Evolutionary conservation across 1,140 invertebrate species (phyloP).

Genomic region (Scaptodrosophila lebanonensis): DNA sequence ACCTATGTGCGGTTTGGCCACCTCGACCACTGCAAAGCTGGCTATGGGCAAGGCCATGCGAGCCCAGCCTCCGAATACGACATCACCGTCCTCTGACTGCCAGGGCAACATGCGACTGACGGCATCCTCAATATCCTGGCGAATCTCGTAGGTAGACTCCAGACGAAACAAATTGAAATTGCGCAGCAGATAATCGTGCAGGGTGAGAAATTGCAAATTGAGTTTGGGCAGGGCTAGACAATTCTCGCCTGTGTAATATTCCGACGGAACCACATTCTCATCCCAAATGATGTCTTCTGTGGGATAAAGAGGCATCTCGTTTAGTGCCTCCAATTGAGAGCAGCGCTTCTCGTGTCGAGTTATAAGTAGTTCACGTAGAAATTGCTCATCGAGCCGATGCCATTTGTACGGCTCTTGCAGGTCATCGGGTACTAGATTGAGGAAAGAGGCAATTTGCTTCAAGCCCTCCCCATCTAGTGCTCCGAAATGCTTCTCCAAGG

Average conservation of each 20-base stretch:
- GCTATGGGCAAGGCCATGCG: slow-evolving; percentile 97
- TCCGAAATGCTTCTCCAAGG: slow-evolving; percentile 91
- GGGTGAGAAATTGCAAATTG: slow-evolving; percentile 98
- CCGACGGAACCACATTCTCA: slow-evolving; percentile 98
- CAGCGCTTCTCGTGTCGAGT: slow-evolving; percentile 90
- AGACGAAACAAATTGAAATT: slow-evolving; percentile 99
- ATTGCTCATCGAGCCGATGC: slow-evolving; percentile 87
- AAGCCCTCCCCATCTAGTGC: slow-evolving; percentile 86
- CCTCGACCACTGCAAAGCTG: slow-evolving; percentile 96
- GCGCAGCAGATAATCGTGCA: slow-evolving; percentile 98
- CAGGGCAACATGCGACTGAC: slow-evolving; percentile 96
- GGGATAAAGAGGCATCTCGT: slow-evolving; percentile 99
- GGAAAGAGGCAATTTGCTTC: slow-evolving; percentile 88
- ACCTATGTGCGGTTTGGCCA: slow-evolving; percentile 91
- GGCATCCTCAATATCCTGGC: slow-evolving; percentile 98
- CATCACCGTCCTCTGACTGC: slow-evolving; percentile 90
- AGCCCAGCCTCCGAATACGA: slow-evolving; percentile 98
- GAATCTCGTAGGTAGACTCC: slow-evolving; percentile 99
- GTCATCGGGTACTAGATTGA: slow-evolving; percentile 90
- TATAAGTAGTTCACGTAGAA: slow-evolving; percentile 91
- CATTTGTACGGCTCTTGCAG: slow-evolving; percentile 83
- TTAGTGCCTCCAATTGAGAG: slow-evolving; percentile 96
- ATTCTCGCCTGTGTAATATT: slow-evolving; percentile 97
- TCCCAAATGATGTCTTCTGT: slow-evolving; percentile 99
- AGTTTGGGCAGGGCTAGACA: slow-evolving; percentile 97